Percentiles rank a stretch among this genome's conserved stretches.
phyloP scores from a whole-genome alignment of 1,140 invertebrate species.

The Drosophila arawakana region DNA sequence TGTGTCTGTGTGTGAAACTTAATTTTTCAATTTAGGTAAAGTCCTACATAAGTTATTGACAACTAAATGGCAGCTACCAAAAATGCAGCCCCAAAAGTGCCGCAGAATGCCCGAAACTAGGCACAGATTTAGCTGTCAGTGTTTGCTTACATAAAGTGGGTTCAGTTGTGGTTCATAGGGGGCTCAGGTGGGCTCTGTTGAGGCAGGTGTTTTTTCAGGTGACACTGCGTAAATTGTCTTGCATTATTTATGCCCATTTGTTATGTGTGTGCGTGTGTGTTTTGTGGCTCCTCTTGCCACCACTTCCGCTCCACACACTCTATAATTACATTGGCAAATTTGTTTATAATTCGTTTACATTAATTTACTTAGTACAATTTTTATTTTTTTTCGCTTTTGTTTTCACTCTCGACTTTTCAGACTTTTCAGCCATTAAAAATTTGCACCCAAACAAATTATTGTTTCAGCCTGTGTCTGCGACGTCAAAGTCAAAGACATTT shows the following conservation, averaged over 20 bases:
- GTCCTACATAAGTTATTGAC: slow-evolving; percentile 18
- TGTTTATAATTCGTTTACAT: slow-evolving; percentile 10
- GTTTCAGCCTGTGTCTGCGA: slow-evolving; percentile 51
- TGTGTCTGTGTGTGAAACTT: not conserved
- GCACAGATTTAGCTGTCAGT: slow-evolving; percentile 1
- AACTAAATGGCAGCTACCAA: slow-evolving; percentile 5
- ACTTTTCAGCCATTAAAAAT: slow-evolving; percentile 32
- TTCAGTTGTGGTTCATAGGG: not conserved
- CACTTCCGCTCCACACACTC: slow-evolving; percentile 35
- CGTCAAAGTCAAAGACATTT: slow-evolving; percentile 74
- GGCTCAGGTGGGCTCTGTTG: not conserved
- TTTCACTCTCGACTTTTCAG: slow-evolving; percentile 31
- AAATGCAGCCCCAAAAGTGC: slow-evolving; percentile 18
- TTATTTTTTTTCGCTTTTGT: slow-evolving; percentile 28
- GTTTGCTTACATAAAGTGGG: slow-evolving; percentile 27
- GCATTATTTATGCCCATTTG: slow-evolving; percentile 7
- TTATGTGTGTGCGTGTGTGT: not conserved
- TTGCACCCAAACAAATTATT: slow-evolving; percentile 32
- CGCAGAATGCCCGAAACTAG: not conserved
- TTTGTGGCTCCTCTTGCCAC: slow-evolving; percentile 4
- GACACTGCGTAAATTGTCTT: slow-evolving; percentile 9
- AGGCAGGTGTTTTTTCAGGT: slow-evolving; percentile 2
- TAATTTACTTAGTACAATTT: slow-evolving; percentile 34
- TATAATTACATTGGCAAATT: slow-evolving; percentile 2
- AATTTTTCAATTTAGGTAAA: slow-evolving; percentile 39